phyloP scores from a whole-genome alignment of 1,140 invertebrate species.

The Bombus picipes region DNA sequence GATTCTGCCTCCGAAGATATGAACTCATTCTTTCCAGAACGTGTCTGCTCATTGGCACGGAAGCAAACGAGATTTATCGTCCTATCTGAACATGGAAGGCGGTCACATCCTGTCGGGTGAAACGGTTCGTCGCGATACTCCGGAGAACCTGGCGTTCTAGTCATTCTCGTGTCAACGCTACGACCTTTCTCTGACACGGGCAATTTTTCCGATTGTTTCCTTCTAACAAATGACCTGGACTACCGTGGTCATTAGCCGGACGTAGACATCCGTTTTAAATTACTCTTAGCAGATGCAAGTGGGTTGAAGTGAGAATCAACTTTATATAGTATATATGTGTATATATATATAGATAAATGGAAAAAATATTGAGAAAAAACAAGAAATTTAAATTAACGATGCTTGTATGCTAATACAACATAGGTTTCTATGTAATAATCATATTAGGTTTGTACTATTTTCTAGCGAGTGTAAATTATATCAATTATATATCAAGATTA shows the following conservation, averaged over 20 bases:
- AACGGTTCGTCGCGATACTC: constrained; percentile 26
- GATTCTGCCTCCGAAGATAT: constrained; percentile 76
- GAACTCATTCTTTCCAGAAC: constrained; percentile 76
- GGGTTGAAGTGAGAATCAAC: neutral
- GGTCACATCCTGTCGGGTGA: constrained; percentile 41
- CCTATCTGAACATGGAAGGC: constrained; percentile 11
- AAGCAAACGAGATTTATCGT: constrained; percentile 79
- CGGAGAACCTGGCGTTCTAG: neutral
- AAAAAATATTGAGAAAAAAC: no score
- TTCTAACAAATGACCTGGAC: neutral
- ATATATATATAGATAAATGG: no score
- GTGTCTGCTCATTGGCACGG: constrained; percentile 73
- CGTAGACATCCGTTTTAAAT: neutral
- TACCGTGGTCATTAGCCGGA: neutral
- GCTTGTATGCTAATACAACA: no score
- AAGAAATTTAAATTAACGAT: no score
- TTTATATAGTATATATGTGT: neutral
- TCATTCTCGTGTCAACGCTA: neutral
- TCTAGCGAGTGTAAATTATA: no score
- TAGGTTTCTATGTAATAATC: no score
- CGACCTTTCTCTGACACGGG: neutral
- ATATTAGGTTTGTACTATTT: no score
- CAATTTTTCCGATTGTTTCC: no score
- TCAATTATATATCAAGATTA: no score
- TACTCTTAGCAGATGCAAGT: no score